phyloP scores from a whole-genome alignment of 2,888 invertebrate genomes.

The Temnothorax ravouxi region DNA sequence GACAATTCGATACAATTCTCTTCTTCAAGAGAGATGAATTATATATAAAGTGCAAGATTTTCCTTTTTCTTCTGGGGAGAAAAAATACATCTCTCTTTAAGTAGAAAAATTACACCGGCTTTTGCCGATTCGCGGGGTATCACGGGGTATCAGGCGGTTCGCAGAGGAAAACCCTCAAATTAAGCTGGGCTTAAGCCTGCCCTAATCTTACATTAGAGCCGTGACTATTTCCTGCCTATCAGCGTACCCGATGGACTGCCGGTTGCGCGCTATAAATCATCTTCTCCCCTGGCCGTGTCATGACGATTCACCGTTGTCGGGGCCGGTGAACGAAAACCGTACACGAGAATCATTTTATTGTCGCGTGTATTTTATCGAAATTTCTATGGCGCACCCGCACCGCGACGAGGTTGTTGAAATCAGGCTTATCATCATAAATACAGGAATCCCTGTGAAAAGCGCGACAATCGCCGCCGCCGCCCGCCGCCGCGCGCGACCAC shows the following conservation, averaged over 20 bases:
- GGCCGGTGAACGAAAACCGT: constrained; percentile 13
- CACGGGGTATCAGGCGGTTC: background rate
- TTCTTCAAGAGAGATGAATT: background rate
- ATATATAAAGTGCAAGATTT: background rate
- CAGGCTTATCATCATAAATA: constrained; percentile 51
- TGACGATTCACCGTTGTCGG: constrained; percentile 31
- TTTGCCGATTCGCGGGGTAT: constrained; percentile 24
- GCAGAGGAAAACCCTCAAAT: constrained; percentile 62
- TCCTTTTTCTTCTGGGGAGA: background rate
- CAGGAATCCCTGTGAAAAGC: constrained; percentile 62
- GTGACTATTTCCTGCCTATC: constrained; percentile 52
- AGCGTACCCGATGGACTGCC: constrained; percentile 28
- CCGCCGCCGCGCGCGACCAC: constrained; percentile 40
- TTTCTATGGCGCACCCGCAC: constrained; percentile 21
- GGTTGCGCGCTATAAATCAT: constrained; percentile 45
- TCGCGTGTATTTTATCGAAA: constrained; percentile 51
- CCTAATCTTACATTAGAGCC: constrained; percentile 63
- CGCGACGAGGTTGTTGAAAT: constrained; percentile 40
- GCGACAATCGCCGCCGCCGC: constrained; percentile 59
- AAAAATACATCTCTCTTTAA: constrained; percentile 7
- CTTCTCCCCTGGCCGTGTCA: constrained; percentile 12
- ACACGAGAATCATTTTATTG: constrained; percentile 56
- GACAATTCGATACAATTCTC: background rate
- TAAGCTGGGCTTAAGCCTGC: constrained; percentile 63
- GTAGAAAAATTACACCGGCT: constrained; percentile 22